These are phyloP conservation scores for Spinibarbus caldwelli DNA, from an alignment of 2,797 vertebrate species.

Conservation along the genomic window DNA sequence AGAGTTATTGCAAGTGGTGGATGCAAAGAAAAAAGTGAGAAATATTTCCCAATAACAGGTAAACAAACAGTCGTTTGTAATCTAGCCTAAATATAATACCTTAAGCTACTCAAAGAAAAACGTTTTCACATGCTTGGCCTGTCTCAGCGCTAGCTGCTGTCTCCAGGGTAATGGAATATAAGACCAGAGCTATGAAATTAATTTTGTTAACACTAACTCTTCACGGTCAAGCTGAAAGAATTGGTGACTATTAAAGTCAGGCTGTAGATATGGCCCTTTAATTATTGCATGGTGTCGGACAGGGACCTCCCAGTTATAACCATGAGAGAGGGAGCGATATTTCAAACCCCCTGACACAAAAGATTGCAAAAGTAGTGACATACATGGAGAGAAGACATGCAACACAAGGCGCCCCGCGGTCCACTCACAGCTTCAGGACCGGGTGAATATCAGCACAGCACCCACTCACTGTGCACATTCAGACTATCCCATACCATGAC, in stretches of 20 bases:
- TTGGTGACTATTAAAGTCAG: conserved; percentile 63
- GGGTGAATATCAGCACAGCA: conserved; percentile 22
- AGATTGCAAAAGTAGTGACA: conserved; percentile 85
- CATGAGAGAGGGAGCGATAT: conserved; percentile 84
- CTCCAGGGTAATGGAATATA: conserved; percentile 84
- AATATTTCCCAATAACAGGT: neutral
- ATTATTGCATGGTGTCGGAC: conserved; percentile 83
- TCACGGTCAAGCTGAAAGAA: conserved; percentile 82
- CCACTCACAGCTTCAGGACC: conserved; percentile 29
- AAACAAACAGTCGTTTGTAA: neutral
- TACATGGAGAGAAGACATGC: conserved; percentile 84
- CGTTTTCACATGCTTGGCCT: conserved; percentile 66
- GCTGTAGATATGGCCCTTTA: conserved; percentile 88
- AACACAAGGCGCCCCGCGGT: conserved; percentile 68
- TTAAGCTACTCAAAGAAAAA: too few relatives aligned
- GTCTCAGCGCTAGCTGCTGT: conserved; percentile 75
- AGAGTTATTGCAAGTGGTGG: neutral
- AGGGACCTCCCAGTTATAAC: conserved; percentile 83
- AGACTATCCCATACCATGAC: neutral
- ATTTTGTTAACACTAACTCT: conserved; percentile 82
- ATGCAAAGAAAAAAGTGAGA: neutral
- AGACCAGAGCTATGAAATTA: conserved; percentile 86
- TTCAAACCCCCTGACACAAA: conserved; percentile 82
- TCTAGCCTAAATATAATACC: neutral
- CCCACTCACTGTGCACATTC: conserved; percentile 11